phyloP scores from a whole-genome alignment of 2,888 invertebrate genomes.

The Tromatobia lineatoria region DNA sequence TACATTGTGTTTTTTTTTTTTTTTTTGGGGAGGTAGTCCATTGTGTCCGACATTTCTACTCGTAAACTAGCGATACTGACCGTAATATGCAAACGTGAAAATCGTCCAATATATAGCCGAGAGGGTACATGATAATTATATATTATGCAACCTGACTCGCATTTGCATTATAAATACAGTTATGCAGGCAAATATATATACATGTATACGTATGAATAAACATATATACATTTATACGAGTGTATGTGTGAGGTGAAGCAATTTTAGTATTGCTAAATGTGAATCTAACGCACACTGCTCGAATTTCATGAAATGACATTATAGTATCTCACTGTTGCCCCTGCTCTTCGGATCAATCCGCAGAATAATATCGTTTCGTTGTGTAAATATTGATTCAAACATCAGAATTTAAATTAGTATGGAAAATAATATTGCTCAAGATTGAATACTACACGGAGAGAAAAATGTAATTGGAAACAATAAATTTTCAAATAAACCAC shows the following conservation, averaged over 20 bases:
- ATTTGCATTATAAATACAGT: slow-evolving; percentile 42
- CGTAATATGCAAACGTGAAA: slow-evolving; percentile 46
- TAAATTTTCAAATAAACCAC: no score
- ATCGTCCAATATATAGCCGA: slow-evolving; percentile 40
- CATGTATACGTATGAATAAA: slow-evolving; percentile 8
- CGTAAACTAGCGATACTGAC: slow-evolving; percentile 24
- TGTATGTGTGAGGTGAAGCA: not conserved
- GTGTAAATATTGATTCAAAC: slow-evolving; percentile 20
- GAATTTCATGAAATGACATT: slow-evolving; percentile 46
- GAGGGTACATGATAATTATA: slow-evolving; percentile 43
- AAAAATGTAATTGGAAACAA: no score
- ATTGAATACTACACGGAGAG: not conserved
- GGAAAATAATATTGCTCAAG: not conserved
- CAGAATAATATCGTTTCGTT: slow-evolving; percentile 22
- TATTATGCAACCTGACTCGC: slow-evolving; percentile 27
- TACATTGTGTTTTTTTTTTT: not conserved
- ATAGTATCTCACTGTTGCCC: not conserved
- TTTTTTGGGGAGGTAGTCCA: not conserved
- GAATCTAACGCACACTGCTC: slow-evolving; percentile 23
- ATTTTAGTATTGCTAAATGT: slow-evolving; percentile 46
- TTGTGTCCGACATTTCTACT: slow-evolving; percentile 16
- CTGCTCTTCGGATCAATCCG: slow-evolving; percentile 6
- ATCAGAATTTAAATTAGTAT: slow-evolving; percentile 31
- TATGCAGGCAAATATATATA: slow-evolving; percentile 1
- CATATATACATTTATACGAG: not conserved